A percentile compares a stretch with the other conserved stretches of the same genome.
phyloP scores from a whole-genome alignment of 1,140 invertebrate species.

The Orius insidiosus region DNA sequence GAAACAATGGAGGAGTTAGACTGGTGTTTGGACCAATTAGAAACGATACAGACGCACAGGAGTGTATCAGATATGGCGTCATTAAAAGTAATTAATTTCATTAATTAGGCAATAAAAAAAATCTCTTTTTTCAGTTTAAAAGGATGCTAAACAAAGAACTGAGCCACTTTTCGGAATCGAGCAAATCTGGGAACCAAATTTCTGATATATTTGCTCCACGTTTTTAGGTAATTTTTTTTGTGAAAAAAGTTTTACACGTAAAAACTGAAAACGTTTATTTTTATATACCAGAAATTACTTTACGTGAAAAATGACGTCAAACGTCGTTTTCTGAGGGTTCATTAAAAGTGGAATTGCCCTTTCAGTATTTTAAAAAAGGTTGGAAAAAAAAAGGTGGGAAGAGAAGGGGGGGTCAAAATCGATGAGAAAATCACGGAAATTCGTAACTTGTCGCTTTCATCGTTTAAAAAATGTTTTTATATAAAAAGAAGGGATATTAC shows the following conservation, averaged over 20 bases:
- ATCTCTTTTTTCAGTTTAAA: conserved; percentile 72
- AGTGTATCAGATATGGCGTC: conserved; percentile 99
- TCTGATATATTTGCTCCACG: conserved; percentile 95
- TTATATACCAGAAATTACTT: too few species aligned
- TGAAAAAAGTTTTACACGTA: neutral
- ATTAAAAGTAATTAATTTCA: conserved; percentile 60
- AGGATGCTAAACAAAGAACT: conserved; percentile 98
- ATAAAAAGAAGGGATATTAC: too few species aligned
- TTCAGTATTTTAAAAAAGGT: neutral
- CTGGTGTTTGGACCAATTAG: conserved; percentile 98
- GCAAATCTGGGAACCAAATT: conserved; percentile 97
- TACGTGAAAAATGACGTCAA: too few species aligned
- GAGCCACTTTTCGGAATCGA: conserved; percentile 96
- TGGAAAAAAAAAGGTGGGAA: neutral
- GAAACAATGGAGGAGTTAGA: conserved; percentile 97
- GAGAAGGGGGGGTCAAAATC: neutral
- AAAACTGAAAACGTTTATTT: too few species aligned
- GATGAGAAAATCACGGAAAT: neutral
- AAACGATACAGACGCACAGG: conserved; percentile 97
- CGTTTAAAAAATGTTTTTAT: too few species aligned
- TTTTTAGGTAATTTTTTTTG: conserved; percentile 67
- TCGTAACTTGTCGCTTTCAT: too few species aligned
- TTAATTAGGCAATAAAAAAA: conserved; percentile 6
- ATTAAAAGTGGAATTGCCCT: too few species aligned
- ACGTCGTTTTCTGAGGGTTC: too few species aligned